Conservation (phyloP, 2,797 vertebrate genomes). For the Manis crassicaudata region DNA sequence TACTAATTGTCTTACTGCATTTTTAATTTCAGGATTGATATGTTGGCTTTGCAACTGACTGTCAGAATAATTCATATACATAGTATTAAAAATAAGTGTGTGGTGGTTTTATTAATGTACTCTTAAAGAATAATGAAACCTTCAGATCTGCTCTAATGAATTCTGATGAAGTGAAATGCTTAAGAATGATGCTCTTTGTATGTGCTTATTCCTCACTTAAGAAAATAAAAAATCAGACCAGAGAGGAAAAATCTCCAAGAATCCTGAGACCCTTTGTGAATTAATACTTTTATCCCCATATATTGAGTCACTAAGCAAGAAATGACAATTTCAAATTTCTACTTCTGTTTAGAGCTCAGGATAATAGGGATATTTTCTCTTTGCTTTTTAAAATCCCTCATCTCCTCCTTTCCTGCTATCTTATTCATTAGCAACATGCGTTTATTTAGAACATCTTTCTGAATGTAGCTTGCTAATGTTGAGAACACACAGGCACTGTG, state of each 20-base stretch:
- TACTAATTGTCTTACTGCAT: constrained; percentile 78
- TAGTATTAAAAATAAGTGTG: constrained; percentile 81
- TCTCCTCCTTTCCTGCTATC: constrained; percentile 15
- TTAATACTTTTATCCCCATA: constrained; percentile 54
- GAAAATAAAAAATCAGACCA: constrained; percentile 45
- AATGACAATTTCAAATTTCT: constrained; percentile 63
- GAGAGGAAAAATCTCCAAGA: constrained; percentile 20
- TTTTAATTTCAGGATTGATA: constrained; percentile 86
- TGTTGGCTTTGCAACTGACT: constrained; percentile 83
- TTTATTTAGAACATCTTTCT: constrained; percentile 62
- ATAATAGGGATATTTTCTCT: constrained; percentile 59
- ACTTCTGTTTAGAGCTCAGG: neutral
- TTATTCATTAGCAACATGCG: constrained; percentile 41
- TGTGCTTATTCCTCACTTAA: constrained; percentile 71
- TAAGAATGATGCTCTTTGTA: constrained; percentile 71
- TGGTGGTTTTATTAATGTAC: constrained; percentile 83
- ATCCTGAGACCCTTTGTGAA: constrained; percentile 59
- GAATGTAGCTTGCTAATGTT: constrained; percentile 29
- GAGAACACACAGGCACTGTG: constrained; percentile 49
- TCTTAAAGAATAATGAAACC: constrained; percentile 85
- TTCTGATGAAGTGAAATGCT: constrained; percentile 79
- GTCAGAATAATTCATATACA: constrained; percentile 83
- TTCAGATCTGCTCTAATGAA: constrained; percentile 80
- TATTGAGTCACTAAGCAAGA: constrained; percentile 50
- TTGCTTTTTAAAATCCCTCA: constrained; percentile 52